Conservation (phyloP, 2,888 invertebrate genomes). For the Strigamia crassipes region DNA sequence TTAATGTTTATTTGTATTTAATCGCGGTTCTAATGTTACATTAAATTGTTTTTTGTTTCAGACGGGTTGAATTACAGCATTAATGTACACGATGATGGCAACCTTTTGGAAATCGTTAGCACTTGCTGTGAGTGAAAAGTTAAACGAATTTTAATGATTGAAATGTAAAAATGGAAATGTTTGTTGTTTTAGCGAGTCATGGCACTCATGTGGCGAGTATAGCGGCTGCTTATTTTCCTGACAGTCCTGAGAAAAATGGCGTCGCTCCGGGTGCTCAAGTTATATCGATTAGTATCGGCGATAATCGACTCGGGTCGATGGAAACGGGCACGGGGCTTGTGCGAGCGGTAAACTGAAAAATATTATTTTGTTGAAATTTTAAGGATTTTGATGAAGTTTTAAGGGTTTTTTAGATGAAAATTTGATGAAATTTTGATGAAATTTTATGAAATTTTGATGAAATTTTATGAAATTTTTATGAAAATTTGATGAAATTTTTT, state of each 20-base stretch:
- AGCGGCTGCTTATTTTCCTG: slow-evolving; percentile 86
- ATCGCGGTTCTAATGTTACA: no score
- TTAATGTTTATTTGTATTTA: no score
- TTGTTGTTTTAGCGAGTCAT: slow-evolving; percentile 81
- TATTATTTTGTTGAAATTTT: not conserved
- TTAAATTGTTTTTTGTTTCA: slow-evolving; percentile 55
- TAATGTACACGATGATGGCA: slow-evolving; percentile 89
- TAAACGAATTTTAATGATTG: no score
- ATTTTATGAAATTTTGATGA: no score
- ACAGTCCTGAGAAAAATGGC: slow-evolving; percentile 85
- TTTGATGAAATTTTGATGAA: no score
- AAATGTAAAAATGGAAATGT: no score
- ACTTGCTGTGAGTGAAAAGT: slow-evolving; percentile 86
- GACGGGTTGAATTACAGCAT: slow-evolving; percentile 87
- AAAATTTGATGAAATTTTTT: not conserved
- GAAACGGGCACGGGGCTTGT: slow-evolving; percentile 94
- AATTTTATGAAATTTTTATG: no score
- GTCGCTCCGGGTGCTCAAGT: slow-evolving; percentile 96
- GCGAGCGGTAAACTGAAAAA: slow-evolving; percentile 78
- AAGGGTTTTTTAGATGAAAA: no score
- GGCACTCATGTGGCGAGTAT: slow-evolving; percentile 98
- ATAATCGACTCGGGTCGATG: slow-evolving; percentile 89
- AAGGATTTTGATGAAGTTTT: no score
- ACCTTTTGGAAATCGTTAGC: slow-evolving; percentile 88
- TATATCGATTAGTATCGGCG: slow-evolving; percentile 88